Percentiles rank a stretch among this genome's conserved stretches.
Evolutionary conservation across 2,888 invertebrate species (phyloP).

Genomic region (Diploptera punctata): DNA sequence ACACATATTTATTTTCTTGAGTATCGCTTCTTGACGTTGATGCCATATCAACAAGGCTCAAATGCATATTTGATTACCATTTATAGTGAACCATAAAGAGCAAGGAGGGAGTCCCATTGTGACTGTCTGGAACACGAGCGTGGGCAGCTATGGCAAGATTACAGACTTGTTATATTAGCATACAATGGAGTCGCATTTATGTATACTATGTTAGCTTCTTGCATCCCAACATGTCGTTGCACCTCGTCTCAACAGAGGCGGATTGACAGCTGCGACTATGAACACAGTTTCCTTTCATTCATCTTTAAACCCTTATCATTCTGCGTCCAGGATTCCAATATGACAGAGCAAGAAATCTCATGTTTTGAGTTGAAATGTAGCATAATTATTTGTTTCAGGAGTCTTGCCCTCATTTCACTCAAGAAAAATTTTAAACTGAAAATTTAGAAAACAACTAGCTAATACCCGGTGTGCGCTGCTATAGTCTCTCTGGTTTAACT

Average conservation of each 20-base stretch:
- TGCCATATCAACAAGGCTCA: conserved; percentile 13
- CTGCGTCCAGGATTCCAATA: no score
- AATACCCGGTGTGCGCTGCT: no score
- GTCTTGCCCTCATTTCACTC: no score
- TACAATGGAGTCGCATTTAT: conserved; percentile 10
- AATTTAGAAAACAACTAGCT: no score
- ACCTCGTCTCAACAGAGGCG: background rate
- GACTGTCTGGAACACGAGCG: background rate
- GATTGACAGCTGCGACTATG: no score
- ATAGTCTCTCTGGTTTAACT: no score
- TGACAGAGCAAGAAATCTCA: no score
- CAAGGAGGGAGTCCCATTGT: background rate
- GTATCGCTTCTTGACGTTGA: background rate
- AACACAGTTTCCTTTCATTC: no score
- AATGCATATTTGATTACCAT: conserved; percentile 22
- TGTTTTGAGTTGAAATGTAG: no score
- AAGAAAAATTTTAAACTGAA: no score
- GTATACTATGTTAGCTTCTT: background rate
- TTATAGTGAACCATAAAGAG: conserved; percentile 15
- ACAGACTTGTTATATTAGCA: conserved; percentile 8
- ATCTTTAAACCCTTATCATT: no score
- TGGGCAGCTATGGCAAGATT: background rate
- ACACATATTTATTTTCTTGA: background rate
- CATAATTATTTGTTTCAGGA: no score
- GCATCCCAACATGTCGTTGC: conserved; percentile 18